Conservation (phyloP, 2,888 invertebrate species). For the Protonemura montana region DNA sequence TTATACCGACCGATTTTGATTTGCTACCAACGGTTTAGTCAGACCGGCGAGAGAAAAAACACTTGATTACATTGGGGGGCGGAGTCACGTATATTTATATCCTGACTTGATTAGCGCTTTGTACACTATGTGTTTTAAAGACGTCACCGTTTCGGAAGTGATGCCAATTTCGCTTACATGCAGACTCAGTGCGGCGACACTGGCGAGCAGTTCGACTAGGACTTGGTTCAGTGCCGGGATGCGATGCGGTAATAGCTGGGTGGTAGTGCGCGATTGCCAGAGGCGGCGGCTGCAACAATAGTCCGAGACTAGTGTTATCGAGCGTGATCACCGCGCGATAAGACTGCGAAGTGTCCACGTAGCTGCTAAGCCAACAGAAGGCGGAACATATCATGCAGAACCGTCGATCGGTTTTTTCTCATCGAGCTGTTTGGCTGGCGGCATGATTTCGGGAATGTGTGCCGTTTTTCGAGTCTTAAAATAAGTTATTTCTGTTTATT, state of each 20-base stretch:
- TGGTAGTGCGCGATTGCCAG: background rate
- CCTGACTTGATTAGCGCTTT: background rate
- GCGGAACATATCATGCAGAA: background rate
- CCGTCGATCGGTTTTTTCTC: no score
- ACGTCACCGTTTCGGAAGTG: conserved; percentile 5
- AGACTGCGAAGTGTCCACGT: background rate
- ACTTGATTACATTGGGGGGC: background rate
- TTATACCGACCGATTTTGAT: background rate
- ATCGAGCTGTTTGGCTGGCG: no score
- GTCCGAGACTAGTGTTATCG: background rate
- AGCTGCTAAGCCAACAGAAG: background rate
- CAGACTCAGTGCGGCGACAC: background rate
- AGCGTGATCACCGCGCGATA: background rate
- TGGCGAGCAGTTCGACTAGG: background rate
- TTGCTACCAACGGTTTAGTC: background rate
- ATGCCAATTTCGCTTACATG: background rate
- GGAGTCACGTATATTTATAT: background rate
- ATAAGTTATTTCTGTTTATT: background rate
- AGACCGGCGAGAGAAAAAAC: background rate
- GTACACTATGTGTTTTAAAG: background rate
- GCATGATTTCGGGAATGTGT: background rate
- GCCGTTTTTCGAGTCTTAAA: background rate
- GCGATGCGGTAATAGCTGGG: background rate
- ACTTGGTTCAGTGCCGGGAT: background rate
- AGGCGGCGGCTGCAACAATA: background rate